Percentiles rank a stretch among this genome's conserved stretches.
These are phyloP conservation scores for Lucifuga dentata DNA, from an alignment of 2,113 vertebrate species.

Conservation along the genomic window DNA sequence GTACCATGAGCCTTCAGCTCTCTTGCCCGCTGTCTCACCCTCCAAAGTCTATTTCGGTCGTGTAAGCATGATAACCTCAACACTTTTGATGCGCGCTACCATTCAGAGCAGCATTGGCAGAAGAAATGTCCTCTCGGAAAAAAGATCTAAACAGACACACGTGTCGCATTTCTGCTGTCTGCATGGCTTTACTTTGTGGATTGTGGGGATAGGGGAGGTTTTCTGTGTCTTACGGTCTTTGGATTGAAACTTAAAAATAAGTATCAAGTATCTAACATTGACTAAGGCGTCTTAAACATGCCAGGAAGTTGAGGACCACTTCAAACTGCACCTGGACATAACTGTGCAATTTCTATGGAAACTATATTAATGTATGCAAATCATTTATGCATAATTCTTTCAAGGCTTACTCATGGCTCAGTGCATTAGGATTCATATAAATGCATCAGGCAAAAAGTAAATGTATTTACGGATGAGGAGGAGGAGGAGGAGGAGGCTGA, in stretches of 20 bases:
- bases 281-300: no score
- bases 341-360: conserved; percentile 13
- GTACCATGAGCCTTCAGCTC: conserved; percentile 55
- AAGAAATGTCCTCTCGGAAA: conserved; percentile 42
- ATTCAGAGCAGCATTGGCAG: conserved; percentile 60
- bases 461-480: conserved; percentile 65
- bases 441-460: conserved; percentile 42
- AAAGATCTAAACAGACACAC: conserved; percentile 22
- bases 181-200: conserved; percentile 6
- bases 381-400: conserved; percentile 41
- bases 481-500: conserved; percentile 44
- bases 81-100: conserved; percentile 73
- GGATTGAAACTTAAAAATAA: background rate
- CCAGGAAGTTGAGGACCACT: no score
- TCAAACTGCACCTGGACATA: conserved; percentile 1
- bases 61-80: conserved; percentile 83
- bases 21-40: conserved; percentile 72
- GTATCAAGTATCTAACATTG: background rate
- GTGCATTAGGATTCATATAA: conserved; percentile 40
- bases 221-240: background rate
- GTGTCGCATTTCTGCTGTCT: conserved; percentile 41
- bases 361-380: conserved; percentile 4
- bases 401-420: conserved; percentile 1
- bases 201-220: no score
- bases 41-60: conserved; percentile 82